These are phyloP conservation scores for Morus bassanus DNA, from an alignment of 2,797 vertebrate species.

Conservation along the genomic window DNA sequence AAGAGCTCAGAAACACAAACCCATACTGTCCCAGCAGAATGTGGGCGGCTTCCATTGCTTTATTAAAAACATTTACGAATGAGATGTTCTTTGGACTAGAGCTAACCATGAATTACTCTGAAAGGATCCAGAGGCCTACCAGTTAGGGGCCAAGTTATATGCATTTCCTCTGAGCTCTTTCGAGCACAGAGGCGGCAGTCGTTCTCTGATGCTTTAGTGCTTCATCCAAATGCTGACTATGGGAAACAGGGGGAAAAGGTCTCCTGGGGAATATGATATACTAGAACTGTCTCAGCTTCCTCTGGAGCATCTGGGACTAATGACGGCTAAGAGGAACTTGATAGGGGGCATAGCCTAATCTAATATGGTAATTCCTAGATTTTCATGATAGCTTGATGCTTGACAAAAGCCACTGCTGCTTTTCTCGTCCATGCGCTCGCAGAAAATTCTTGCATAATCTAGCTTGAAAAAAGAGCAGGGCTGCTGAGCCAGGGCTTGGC, in stretches of 20 bases:
- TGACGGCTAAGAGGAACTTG: constrained; percentile 1
- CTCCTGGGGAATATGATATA: background rate
- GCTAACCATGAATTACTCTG: background rate
- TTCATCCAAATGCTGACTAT: background rate
- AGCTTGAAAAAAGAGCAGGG: background rate
- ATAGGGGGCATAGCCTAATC: constrained; percentile 24
- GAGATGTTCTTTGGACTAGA: background rate
- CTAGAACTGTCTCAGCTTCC: background rate
- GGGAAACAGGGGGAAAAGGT: background rate
- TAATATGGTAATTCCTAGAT: constrained; percentile 39
- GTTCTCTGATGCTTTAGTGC: background rate
- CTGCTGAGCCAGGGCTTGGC: background rate
- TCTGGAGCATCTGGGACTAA: constrained; percentile 32
- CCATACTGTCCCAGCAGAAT: background rate
- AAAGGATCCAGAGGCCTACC: constrained; percentile 13
- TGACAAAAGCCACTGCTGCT: constrained; percentile 36
- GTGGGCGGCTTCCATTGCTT: constrained; percentile 21
- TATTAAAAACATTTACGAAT: constrained; percentile 8
- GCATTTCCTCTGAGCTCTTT: background rate
- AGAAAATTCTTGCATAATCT: constrained; percentile 14
- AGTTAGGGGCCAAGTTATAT: background rate
- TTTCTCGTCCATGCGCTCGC: background rate
- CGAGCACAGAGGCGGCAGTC: background rate
- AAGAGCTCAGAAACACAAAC: background rate
- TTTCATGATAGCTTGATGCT: background rate